These are phyloP conservation scores for Chaitophorus viminalis DNA, from an alignment of 2,888 invertebrate genomes.

Conservation along the genomic window DNA sequence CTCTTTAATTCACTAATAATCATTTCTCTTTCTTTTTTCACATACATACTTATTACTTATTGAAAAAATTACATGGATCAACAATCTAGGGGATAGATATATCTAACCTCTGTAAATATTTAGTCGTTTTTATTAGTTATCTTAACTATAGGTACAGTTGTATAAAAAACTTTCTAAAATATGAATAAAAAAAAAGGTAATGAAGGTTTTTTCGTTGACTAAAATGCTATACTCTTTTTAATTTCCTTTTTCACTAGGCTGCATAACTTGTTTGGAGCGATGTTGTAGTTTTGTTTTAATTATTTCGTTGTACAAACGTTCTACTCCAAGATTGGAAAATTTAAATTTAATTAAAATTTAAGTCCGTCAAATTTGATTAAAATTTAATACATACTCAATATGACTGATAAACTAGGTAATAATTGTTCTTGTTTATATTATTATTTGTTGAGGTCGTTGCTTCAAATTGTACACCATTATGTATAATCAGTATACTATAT, in stretches of 20 bases:
- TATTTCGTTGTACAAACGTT: background rate
- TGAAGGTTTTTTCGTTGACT: background rate
- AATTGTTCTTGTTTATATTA: background rate
- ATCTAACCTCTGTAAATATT: background rate
- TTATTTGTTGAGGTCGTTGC: background rate
- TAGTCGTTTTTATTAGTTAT: background rate
- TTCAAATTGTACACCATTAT: background rate
- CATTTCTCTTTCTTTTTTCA: no score
- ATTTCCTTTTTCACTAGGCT: background rate
- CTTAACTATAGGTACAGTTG: background rate
- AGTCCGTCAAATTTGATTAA: background rate
- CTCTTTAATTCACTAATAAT: no score
- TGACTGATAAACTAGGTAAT: background rate
- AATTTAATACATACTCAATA: background rate
- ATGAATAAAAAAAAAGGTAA: background rate
- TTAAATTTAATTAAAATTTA: background rate
- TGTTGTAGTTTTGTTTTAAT: background rate
- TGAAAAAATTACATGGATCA: no score
- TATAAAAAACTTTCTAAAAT: background rate
- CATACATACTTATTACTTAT: no score
- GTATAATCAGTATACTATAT: background rate
- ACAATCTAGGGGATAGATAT: background rate
- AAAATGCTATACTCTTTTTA: background rate
- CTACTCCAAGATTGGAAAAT: background rate
- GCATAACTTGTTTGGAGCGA: background rate